Base-by-base conservation (phyloP, 2,888 invertebrate species). In the Pollenia labialis region DNA sequence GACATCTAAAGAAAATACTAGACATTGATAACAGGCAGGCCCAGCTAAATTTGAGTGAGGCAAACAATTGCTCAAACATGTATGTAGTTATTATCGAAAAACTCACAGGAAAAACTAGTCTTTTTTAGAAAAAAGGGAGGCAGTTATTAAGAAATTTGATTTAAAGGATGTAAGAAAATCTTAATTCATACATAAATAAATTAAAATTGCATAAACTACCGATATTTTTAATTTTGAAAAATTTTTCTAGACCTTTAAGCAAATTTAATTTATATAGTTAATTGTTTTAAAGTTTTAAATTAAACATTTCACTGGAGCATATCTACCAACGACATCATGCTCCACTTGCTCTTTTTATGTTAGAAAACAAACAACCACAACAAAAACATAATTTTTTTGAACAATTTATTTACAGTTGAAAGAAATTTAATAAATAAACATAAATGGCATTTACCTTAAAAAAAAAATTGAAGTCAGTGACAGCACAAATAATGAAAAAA, bases 241-340 rank as follows among this genome's bases (percentile, higher is more conserved):
- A 32, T 0, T 32, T 32, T 4, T 32, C 1, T 6, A 32, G 6
- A 6, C 32, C 4, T 32, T 32, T 0, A 32, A 32, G 32, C 6
- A 32, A 6, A 32, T 48, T 42, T 71, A 80, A 60, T 80, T 44
- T 50, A 10, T 50, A 71, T 64, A 81, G 60, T 50, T 60, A 81
- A 68, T 50, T 60, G 4, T 23, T 54, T 72, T 32, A 18, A 48
- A 72, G 64, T 54, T 66, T 62, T 44, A 32, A 8, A 52, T 71
- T 71, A 80, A 80, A 44, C 14, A 71, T 71, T 80, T 62, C 80
- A 71, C 52, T 80, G 64, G 12, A 74, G 66, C 64, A 75, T 81
- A 16, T 50, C 23, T 11, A 23, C 42, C 48, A 18, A 75, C n/a
- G 50, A 75, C 52, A 74, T 52, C 75, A 75, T 44, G 81, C 81